Base-by-base conservation (phyloP, 2,888 invertebrate genomes). In the Encarsia formosa region DNA sequence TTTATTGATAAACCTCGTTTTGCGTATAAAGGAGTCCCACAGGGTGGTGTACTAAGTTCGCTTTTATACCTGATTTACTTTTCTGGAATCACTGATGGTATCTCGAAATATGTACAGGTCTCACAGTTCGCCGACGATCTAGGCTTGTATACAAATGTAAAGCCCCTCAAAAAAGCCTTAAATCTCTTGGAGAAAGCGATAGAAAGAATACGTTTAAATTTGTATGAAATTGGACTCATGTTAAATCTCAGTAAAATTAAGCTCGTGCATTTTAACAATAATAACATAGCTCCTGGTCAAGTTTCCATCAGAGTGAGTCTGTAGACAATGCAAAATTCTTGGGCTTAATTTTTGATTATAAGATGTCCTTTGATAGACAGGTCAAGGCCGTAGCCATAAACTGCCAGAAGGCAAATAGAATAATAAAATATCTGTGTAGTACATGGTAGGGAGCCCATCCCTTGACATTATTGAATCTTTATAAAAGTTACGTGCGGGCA, bases 11-110 rank as follows among this genome's bases (percentile, higher is more conserved):
- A 39, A n/a, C n/a, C n/a, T n/a, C n/a, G n/a, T n/a, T n/a, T n/a
- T n/a, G 42, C 48, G 5, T 24, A 26, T 13, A 49, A 50, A 24
- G 55, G 52, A 4, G 55, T 53, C 8, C 57, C 50, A 0, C 58
- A 58, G 44, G 53, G 55, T 4, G 54, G 54, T 20, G 57, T 57
- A 3, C 54, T 57, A n/a, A 47, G 47, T n/a, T 40, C 47, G 2
- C 37, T 54, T 8, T 26, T 54, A 3, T 47, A 52, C 16, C 41
- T 47, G 16, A 31, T 58, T 2, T 56, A 47, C 16, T 43, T 52
- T 15, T 11, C 47, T 5, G 31, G 35, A 5, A 50, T 59, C 3
- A 13, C 16, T 1, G n/a, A n/a, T n/a, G n/a, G n/a, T n/a, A n/a
- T n/a, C n/a, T n/a, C n/a, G n/a, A n/a, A n/a, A n/a, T n/a, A n/a